phyloP scores from a whole-genome alignment of 2,113 vertebrate species.

The Aptenodytes forsteri region DNA sequence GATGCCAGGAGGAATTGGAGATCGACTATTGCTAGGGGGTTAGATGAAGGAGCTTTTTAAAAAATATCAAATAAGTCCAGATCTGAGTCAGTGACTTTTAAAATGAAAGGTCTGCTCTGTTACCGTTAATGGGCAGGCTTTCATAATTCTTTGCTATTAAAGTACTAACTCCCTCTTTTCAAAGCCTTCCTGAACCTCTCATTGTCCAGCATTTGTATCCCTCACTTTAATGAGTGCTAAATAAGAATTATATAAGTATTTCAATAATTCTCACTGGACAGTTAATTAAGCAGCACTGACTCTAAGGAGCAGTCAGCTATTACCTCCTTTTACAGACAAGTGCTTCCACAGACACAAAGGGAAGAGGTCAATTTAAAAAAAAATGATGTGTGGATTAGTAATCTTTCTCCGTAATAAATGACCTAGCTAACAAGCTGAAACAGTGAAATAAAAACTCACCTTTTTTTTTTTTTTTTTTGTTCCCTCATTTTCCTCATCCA shows the following conservation, averaged over 20 bases:
- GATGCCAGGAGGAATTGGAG: background rate
- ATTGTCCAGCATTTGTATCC: slow-evolving; percentile 77
- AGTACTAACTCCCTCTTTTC: slow-evolving; percentile 65
- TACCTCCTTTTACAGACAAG: slow-evolving; percentile 78
- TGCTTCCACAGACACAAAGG: slow-evolving; percentile 68
- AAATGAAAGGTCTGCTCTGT: slow-evolving; percentile 71
- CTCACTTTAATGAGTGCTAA: slow-evolving; percentile 79
- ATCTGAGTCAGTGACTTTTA: slow-evolving; percentile 71
- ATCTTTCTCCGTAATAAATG: slow-evolving; percentile 73
- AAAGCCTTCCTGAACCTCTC: slow-evolving; percentile 69
- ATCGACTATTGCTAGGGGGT: background rate
- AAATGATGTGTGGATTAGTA: slow-evolving; percentile 69
- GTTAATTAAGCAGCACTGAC: slow-evolving; percentile 78
- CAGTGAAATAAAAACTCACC: slow-evolving; percentile 64
- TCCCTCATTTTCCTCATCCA: slow-evolving; percentile 15
- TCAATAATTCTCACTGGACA: slow-evolving; percentile 79
- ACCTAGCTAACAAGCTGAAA: slow-evolving; percentile 69
- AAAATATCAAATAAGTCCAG: slow-evolving; percentile 69
- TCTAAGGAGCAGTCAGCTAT: slow-evolving; percentile 77
- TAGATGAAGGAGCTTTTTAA: slow-evolving; percentile 39
- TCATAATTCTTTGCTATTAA: slow-evolving; percentile 68
- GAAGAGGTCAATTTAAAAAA: slow-evolving; percentile 71
- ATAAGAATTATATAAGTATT: slow-evolving; percentile 80
- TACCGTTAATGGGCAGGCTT: slow-evolving; percentile 68
- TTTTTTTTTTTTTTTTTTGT: slow-evolving; percentile 24